Evolutionary conservation across 2,113 vertebrate genomes (phyloP).

Genomic region (Heloderma charlesbogerti): DNA sequence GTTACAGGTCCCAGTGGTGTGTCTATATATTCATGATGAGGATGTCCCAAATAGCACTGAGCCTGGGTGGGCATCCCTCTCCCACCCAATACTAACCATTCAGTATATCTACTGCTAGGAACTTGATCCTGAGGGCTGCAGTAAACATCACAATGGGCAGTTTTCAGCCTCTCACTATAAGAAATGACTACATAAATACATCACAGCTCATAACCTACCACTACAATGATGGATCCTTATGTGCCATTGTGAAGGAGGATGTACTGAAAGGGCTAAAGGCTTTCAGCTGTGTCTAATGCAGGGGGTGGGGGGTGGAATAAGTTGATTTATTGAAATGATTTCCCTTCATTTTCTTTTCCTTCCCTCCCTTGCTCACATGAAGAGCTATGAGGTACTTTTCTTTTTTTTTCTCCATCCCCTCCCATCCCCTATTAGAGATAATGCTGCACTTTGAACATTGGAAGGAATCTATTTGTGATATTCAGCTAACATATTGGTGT

Average conservation of each 20-base stretch:
- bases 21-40: not conserved
- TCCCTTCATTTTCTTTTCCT: not conserved
- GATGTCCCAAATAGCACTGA: conserved; percentile 19
- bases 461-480: not conserved
- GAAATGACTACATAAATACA: conserved; percentile 45
- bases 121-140: conserved; percentile 32
- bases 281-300: not conserved
- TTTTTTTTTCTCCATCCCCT: too few species aligned
- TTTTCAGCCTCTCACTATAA: conserved; percentile 26
- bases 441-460: not conserved
- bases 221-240: conserved; percentile 29
- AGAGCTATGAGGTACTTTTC: not conserved
- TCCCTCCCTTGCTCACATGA: not conserved
- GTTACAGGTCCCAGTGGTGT: not conserved
- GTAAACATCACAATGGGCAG: conserved; percentile 42
- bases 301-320: conserved; percentile 18
- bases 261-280: not conserved
- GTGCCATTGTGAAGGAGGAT: conserved; percentile 1
- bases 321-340: not conserved
- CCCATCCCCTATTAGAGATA: not conserved
- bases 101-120: conserved; percentile 10
- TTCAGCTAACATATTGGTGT: too few species aligned
- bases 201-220: conserved; percentile 30
- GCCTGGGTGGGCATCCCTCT: conserved; percentile 5
- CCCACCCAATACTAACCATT: conserved; percentile 16